Conservation (phyloP, 2,797 vertebrate genomes). For the Spinus olivaceus region DNA sequence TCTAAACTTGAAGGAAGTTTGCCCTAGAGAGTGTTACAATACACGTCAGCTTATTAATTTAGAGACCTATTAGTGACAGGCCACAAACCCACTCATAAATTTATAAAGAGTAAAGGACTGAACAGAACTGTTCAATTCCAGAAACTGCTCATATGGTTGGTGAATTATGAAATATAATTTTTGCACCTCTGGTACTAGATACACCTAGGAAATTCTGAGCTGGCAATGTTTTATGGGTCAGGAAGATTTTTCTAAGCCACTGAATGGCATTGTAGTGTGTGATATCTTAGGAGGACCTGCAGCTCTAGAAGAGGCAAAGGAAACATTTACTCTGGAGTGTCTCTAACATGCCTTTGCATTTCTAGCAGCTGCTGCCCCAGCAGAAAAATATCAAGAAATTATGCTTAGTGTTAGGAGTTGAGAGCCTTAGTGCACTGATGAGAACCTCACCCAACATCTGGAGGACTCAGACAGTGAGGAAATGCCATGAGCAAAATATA, state of each 20-base stretch:
- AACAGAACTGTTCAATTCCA: conserved; percentile 2
- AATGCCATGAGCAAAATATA: neutral
- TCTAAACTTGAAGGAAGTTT: conserved; percentile 35
- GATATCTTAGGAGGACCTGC: neutral
- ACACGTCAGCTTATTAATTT: conserved; percentile 50
- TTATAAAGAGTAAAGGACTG: conserved; percentile 31
- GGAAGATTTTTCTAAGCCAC: neutral
- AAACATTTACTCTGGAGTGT: neutral
- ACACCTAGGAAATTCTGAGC: neutral
- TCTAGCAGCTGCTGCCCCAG: neutral
- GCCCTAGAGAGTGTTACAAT: conserved; percentile 33
- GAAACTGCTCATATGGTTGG: neutral
- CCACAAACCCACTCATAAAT: conserved; percentile 46
- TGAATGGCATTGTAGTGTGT: neutral
- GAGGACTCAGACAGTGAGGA: neutral
- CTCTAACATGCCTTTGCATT: neutral
- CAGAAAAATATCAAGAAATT: neutral
- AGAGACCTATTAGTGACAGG: conserved; percentile 42
- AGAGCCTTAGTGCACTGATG: neutral
- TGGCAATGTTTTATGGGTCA: neutral
- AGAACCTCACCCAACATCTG: neutral
- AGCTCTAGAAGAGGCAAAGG: neutral
- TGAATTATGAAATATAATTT: conserved; percentile 39
- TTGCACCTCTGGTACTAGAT: neutral
- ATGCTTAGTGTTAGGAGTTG: neutral